A percentile compares a stretch with the other conserved stretches of the same genome.
Evolutionary conservation across 2,888 invertebrate species (phyloP).

Genomic region (Drosophila villosipedis): DNA sequence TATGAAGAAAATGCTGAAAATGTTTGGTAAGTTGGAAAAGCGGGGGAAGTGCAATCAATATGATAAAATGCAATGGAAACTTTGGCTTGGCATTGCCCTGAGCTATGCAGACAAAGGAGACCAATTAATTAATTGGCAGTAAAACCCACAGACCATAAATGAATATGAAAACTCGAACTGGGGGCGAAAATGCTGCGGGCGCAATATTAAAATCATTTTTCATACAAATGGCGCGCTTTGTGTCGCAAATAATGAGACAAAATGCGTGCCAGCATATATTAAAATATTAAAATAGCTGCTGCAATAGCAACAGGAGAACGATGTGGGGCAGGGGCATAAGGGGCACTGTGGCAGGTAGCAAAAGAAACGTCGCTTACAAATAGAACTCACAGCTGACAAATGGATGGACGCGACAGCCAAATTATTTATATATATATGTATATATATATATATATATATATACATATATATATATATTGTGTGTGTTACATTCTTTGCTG

Average conservation of each 20-base stretch:
- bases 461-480: no score
- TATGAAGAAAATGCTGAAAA: not conserved
- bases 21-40: not conserved
- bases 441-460: conserved; percentile 24
- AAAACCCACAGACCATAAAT: conserved; percentile 30
- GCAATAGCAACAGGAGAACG: not conserved
- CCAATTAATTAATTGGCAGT: conserved; percentile 49
- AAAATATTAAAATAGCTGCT: conserved; percentile 68
- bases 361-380: conserved; percentile 26
- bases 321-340: not conserved
- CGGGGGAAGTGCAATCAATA: not conserved
- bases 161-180: conserved; percentile 27
- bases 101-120: conserved; percentile 9
- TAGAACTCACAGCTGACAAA: conserved; percentile 59
- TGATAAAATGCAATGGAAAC: not conserved
- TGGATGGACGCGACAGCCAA: conserved; percentile 51
- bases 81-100: not conserved
- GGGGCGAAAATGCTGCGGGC: conserved; percentile 35
- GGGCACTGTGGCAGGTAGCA: conserved; percentile 1
- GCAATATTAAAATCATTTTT: conserved; percentile 71
- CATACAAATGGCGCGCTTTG: conserved; percentile 35
- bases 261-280: conserved; percentile 69
- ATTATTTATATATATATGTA: conserved; percentile 43
- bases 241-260: conserved; percentile 66
- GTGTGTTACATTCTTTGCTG: not conserved